Evolutionary conservation across 2,888 invertebrate species (phyloP).

Genomic region (Phyllotreta cruciferae): DNA sequence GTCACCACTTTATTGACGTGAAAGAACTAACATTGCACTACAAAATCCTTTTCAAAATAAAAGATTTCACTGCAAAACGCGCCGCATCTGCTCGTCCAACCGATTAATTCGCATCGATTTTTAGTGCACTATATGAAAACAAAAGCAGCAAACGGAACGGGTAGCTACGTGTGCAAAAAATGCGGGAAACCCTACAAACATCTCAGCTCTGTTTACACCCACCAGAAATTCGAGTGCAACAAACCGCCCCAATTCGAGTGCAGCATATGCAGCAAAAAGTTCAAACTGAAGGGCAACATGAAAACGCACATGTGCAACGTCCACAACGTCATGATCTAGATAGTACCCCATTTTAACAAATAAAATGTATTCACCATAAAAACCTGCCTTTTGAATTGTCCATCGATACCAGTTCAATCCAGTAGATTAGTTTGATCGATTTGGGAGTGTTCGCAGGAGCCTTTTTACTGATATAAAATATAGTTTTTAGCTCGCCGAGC

Average conservation of each 20-base stretch:
- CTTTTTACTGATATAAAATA: conserved; percentile 10
- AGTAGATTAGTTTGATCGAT: no score
- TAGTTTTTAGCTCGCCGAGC: conserved; percentile 24
- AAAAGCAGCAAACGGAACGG: conserved; percentile 23
- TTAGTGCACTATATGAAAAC: conserved; percentile 24
- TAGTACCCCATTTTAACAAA: no score
- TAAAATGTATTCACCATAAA: neutral
- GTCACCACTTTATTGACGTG: no score
- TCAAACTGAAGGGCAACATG: conserved; percentile 34
- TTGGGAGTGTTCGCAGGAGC: neutral
- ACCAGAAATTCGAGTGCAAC: conserved; percentile 40
- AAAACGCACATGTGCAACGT: conserved; percentile 32
- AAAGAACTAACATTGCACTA: no score
- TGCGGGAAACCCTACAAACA: conserved; percentile 48
- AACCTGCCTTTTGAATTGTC: neutral
- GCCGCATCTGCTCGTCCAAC: neutral
- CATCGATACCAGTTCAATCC: neutral
- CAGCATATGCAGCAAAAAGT: conserved; percentile 31
- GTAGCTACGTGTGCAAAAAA: conserved; percentile 38
- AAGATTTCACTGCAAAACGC: neutral
- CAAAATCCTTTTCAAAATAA: neutral
- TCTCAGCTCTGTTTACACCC: conserved; percentile 39
- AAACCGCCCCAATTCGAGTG: conserved; percentile 41
- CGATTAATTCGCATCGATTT: conserved; percentile 7
- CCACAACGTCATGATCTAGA: conserved; percentile 28